phyloP scores from a whole-genome alignment of 1,140 invertebrate species.

The Philaenus spumarius region DNA sequence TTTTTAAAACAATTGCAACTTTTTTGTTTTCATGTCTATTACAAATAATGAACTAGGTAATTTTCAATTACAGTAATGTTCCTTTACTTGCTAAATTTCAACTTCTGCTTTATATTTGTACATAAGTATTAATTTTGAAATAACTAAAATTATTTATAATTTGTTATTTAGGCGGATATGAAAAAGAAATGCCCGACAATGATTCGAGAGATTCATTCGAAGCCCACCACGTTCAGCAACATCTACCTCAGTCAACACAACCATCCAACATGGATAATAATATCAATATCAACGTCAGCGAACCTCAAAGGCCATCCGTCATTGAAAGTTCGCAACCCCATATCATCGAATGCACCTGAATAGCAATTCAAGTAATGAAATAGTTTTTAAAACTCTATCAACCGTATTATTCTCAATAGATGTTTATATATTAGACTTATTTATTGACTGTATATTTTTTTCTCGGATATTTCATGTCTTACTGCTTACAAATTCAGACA shows the following conservation, averaged over 20 bases:
- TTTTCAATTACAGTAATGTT: too few species aligned
- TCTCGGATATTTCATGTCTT: conserved; percentile 6
- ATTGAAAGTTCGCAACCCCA: conserved; percentile 80
- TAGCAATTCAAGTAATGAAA: neutral
- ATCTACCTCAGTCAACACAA: conserved; percentile 26
- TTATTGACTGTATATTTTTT: neutral
- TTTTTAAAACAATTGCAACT: too few species aligned
- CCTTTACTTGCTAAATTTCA: too few species aligned
- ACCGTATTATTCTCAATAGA: neutral
- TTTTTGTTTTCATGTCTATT: too few species aligned
- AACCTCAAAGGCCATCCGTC: conserved; percentile 66
- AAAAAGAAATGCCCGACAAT: conserved; percentile 36
- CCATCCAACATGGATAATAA: neutral
- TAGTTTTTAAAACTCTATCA: neutral
- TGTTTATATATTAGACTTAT: neutral
- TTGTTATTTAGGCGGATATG: conserved; percentile 25
- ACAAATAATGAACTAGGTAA: too few species aligned
- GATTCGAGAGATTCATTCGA: conserved; percentile 37
- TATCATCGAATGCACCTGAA: conserved; percentile 82
- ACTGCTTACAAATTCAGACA: neutral
- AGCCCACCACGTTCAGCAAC: conserved; percentile 30
- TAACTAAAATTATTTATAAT: too few species aligned
- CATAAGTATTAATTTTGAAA: too few species aligned
- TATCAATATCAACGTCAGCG: conserved; percentile 31
- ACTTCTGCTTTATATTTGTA: too few species aligned